Evolutionary conservation across 2,797 vertebrate species (phyloP).

Genomic region (Acipenser oxyrinchus): DNA sequence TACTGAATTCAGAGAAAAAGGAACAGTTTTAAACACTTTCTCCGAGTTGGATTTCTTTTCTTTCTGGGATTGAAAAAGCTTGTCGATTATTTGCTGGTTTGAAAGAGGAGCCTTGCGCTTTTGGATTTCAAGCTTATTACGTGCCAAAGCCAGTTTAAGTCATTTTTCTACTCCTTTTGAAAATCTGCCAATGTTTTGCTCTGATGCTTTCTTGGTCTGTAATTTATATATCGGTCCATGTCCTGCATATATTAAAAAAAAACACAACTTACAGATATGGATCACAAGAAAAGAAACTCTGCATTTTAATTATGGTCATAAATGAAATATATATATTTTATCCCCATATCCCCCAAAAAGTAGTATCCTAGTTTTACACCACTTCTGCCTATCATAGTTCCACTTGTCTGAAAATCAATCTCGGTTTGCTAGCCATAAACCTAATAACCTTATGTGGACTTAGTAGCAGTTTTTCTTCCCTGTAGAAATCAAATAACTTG

Average conservation of each 20-base stretch:
- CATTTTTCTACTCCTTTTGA: constrained; percentile 39
- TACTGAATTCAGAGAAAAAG: constrained; percentile 70
- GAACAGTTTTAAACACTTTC: constrained; percentile 49
- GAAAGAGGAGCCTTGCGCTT: constrained; percentile 66
- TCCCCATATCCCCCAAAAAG: too few species aligned
- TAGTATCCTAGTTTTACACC: too few species aligned
- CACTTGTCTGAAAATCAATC: too few species aligned
- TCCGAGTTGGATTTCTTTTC: constrained; percentile 54
- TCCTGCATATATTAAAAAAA: constrained; percentile 30
- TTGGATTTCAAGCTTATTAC: constrained; percentile 46
- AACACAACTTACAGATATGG: too few species aligned
- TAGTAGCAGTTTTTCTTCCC: too few species aligned
- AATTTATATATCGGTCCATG: constrained; percentile 64
- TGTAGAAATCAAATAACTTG: too few species aligned
- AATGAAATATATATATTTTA: too few species aligned
- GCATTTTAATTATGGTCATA: too few species aligned
- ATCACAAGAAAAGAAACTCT: too few species aligned
- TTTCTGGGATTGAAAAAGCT: constrained; percentile 64
- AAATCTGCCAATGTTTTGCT: constrained; percentile 32
- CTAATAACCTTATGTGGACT: too few species aligned
- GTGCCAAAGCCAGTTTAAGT: constrained; percentile 20
- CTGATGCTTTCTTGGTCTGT: constrained; percentile 54
- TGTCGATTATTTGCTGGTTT: constrained; percentile 78
- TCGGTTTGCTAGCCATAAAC: too few species aligned
- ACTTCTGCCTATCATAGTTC: too few species aligned